These are phyloP conservation scores for Gordius sp. DNA, from an alignment of 2,888 invertebrate species.

Conservation along the genomic window DNA sequence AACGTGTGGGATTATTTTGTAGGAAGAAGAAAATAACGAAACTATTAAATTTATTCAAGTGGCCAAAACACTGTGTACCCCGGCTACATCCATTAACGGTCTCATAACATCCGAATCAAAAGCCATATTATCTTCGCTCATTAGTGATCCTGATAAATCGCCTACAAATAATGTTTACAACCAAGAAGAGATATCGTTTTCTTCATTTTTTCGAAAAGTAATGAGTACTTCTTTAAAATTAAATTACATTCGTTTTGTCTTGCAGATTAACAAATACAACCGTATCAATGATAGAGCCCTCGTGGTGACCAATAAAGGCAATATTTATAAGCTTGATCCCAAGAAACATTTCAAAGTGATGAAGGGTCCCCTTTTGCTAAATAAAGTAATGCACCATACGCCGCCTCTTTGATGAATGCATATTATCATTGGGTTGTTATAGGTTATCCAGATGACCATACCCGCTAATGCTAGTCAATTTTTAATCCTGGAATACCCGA, in stretches of 20 bases:
- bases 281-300: conserved; percentile 63
- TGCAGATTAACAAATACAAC: conserved; percentile 41
- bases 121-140: too few relatives aligned
- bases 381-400: conserved; percentile 7
- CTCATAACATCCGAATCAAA: too few relatives aligned
- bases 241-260: conserved; percentile 15
- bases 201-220: conserved; percentile 40
- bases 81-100: too few relatives aligned
- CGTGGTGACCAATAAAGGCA: conserved; percentile 50
- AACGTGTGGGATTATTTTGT: not conserved
- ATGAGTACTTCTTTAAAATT: not conserved
- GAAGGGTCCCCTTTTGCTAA: conserved; percentile 42
- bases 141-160: too few relatives aligned
- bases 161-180: too few relatives aligned
- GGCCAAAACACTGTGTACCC: too few relatives aligned
- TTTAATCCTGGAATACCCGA: conserved; percentile 33
- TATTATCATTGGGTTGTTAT: too few relatives aligned
- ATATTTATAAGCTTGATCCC: conserved; percentile 57
- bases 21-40: too few relatives aligned
- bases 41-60: too few relatives aligned
- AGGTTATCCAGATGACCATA: conserved; percentile 57
- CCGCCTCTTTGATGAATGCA: too few relatives aligned
- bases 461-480: conserved; percentile 62
- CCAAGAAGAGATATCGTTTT: conserved; percentile 35
- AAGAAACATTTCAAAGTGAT: conserved; percentile 53